These are phyloP conservation scores for Pseudochirops cupreus DNA, from an alignment of 2,797 vertebrate species.

Conservation along the genomic window DNA sequence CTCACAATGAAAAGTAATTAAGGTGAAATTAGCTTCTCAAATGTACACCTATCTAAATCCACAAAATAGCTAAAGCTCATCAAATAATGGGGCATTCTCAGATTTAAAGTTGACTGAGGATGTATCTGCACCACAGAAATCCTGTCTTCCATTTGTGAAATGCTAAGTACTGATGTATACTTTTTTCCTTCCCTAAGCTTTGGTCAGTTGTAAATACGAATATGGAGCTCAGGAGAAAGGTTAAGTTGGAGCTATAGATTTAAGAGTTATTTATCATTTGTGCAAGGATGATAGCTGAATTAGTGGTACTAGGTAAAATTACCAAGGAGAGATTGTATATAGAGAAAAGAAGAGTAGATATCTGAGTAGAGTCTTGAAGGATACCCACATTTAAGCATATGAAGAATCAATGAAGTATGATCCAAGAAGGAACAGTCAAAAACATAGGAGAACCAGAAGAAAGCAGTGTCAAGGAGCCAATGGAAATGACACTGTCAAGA, in stretches of 20 bases:
- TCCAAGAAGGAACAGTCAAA: not conserved
- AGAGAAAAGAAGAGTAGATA: not conserved
- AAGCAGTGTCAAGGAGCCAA: not conserved
- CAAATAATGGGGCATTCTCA: constrained; percentile 5
- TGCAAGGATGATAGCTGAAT: not conserved
- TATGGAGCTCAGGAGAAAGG: not conserved
- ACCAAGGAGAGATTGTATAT: not conserved
- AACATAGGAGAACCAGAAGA: not conserved
- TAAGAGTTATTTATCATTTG: not conserved
- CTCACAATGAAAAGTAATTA: constrained; percentile 58
- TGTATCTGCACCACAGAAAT: constrained; percentile 29
- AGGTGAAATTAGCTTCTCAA: constrained; percentile 22
- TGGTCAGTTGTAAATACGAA: not conserved
- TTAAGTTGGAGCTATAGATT: not conserved
- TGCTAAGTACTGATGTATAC: not conserved
- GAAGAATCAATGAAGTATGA: not conserved
- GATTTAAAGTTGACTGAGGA: constrained; percentile 16
- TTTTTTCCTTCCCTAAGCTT: not conserved
- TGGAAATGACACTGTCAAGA: not conserved
- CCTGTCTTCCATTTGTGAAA: constrained; percentile 47
- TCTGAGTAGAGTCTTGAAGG: not conserved
- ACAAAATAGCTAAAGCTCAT: constrained; percentile 36
- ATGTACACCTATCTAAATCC: constrained; percentile 47
- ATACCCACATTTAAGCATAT: not conserved
- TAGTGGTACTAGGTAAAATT: not conserved